Evolutionary conservation across 2,888 invertebrate genomes (phyloP).

Genomic region (Osmoderma eremita): DNA sequence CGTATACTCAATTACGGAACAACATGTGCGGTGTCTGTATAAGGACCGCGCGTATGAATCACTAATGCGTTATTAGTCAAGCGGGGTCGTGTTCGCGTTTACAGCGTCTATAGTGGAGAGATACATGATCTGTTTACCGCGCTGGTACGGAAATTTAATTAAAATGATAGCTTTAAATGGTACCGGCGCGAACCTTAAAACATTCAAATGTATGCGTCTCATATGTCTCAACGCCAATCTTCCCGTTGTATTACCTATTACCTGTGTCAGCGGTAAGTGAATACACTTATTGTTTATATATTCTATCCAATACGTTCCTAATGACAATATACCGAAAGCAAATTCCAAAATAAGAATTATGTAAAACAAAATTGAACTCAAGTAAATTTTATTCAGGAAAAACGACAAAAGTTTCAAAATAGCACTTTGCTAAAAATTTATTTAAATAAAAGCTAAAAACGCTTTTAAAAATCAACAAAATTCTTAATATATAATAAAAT

Average conservation of each 20-base stretch:
- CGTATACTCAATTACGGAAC: slow-evolving; percentile 34
- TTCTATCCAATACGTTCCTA: no score
- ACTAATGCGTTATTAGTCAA: slow-evolving; percentile 37
- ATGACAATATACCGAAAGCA: no score
- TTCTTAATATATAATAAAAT: no score
- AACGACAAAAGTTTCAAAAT: no score
- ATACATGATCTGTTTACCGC: slow-evolving; percentile 46
- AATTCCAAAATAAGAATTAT: no score
- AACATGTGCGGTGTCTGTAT: slow-evolving; percentile 32
- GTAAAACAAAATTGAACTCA: no score
- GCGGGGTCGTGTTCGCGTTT: slow-evolving; percentile 35
- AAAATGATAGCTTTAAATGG: slow-evolving; percentile 45
- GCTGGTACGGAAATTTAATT: slow-evolving; percentile 46
- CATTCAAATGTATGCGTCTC: slow-evolving; percentile 23
- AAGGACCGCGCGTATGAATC: slow-evolving; percentile 34
- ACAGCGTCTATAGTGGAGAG: slow-evolving; percentile 37
- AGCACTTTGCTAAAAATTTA: no score
- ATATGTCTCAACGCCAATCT: background rate
- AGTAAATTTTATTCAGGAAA: no score
- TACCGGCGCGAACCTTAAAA: slow-evolving; percentile 41
- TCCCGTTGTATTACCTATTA: background rate
- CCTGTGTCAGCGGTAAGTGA: background rate
- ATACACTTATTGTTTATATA: no score
- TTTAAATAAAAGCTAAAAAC: no score
- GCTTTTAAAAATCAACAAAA: no score